Evolutionary conservation across 2,113 vertebrate genomes (phyloP).

Genomic region (Sylvilagus bachmani): DNA sequence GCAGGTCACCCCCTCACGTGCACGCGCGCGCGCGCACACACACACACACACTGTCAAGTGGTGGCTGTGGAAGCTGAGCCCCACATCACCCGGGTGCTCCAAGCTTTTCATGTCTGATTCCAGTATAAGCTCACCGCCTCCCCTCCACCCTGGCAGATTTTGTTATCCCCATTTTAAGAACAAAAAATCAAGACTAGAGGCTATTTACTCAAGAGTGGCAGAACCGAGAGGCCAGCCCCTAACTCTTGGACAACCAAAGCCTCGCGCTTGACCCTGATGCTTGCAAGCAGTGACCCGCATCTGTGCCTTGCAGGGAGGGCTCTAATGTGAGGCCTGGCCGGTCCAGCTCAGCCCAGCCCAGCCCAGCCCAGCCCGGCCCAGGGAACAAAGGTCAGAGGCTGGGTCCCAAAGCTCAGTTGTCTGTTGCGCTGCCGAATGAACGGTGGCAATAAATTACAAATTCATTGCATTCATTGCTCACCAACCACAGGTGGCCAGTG

Average conservation of each 20-base stretch:
- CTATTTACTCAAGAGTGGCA: neutral
- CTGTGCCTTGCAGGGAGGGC: neutral
- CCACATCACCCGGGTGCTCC: too few relatives aligned
- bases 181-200: neutral
- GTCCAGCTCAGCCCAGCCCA: too few relatives aligned
- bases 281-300: neutral
- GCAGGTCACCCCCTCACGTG: too few relatives aligned
- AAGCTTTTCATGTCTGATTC: too few relatives aligned
- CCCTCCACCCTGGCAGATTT: neutral
- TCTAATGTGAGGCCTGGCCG: neutral
- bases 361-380: neutral
- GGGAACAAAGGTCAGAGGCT: neutral
- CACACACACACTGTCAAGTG: neutral
- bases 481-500: neutral
- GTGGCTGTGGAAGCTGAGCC: neutral
- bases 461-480: neutral
- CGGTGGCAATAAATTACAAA: neutral
- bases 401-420: accelerated
- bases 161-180: neutral
- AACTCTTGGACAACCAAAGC: too few relatives aligned
- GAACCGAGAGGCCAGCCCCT: neutral
- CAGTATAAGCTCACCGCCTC: neutral
- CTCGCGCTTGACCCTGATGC: neutral
- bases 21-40: too few relatives aligned
- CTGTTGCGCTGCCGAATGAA: neutral